These are phyloP conservation scores for Morphnarchus princeps DNA, from an alignment of 2,113 vertebrate genomes.

Conservation along the genomic window DNA sequence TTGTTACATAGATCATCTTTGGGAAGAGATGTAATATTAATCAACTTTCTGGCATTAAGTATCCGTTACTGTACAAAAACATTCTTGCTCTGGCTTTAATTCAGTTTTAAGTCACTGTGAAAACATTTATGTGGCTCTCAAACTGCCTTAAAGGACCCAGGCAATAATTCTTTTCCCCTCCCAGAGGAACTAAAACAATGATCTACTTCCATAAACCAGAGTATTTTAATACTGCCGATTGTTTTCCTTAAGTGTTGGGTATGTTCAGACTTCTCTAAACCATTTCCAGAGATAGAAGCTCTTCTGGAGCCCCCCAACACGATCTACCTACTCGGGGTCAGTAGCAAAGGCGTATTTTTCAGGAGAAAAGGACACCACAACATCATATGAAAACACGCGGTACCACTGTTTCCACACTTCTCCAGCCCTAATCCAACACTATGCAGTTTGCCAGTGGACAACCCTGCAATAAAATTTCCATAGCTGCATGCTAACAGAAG, in stretches of 20 bases:
- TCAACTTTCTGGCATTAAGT: slow-evolving; percentile 55
- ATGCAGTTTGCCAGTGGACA: background rate
- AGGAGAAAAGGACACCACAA: background rate
- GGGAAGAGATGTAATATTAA: slow-evolving; percentile 52
- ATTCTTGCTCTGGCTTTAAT: slow-evolving; percentile 65
- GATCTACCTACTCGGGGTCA: background rate
- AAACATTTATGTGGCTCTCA: slow-evolving; percentile 71
- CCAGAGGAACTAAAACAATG: slow-evolving; percentile 29
- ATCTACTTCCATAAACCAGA: slow-evolving; percentile 12
- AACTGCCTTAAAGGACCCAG: slow-evolving; percentile 51
- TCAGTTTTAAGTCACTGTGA: slow-evolving; percentile 68
- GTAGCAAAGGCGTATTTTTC: background rate
- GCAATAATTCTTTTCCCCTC: slow-evolving; percentile 48
- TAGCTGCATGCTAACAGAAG: background rate
- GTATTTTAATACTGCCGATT: slow-evolving; percentile 13
- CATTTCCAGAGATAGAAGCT: background rate
- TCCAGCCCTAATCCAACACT: background rate
- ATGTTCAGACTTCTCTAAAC: background rate
- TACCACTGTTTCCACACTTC: background rate
- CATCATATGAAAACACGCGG: accelerated
- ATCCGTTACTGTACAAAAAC: slow-evolving; percentile 66
- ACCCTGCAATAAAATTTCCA: accelerated
- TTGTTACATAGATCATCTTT: slow-evolving; percentile 39
- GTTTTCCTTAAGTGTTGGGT: background rate
- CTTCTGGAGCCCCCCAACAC: background rate